These are phyloP conservation scores for Hydrotaea diabolus DNA, from an alignment of 2,888 invertebrate species.

Conservation along the genomic window DNA sequence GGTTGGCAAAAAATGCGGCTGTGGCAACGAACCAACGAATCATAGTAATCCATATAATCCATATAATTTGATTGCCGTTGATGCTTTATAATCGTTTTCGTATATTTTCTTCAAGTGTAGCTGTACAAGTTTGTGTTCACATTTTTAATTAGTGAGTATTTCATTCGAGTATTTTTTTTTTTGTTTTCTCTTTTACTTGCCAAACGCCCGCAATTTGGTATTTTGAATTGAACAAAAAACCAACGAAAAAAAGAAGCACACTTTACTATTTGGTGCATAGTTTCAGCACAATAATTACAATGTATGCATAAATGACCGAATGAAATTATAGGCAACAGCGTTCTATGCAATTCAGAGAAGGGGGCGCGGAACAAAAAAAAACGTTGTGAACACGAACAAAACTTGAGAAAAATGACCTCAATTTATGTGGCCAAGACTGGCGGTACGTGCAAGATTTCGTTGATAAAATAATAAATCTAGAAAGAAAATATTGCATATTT, in stretches of 20 bases:
- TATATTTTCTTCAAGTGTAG: constrained; percentile 7
- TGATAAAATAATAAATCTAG: constrained; percentile 9
- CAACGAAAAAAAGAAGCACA: not conserved
- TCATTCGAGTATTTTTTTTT: not conserved
- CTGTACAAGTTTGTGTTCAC: not conserved
- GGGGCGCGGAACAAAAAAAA: not conserved
- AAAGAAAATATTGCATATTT: constrained; percentile 15
- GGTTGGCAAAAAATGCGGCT: no score
- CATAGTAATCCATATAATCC: no score
- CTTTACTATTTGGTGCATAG: not conserved
- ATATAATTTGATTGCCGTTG: no score
- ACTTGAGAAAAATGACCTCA: not conserved
- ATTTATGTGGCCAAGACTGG: not conserved
- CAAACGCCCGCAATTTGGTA: constrained; percentile 16
- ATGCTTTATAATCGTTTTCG: no score
- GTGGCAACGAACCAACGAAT: no score
- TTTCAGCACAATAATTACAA: constrained; percentile 9
- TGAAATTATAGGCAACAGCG: not conserved
- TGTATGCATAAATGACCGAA: not conserved
- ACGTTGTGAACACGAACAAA: not conserved
- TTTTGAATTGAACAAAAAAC: not conserved
- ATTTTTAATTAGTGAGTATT: constrained; percentile 5
- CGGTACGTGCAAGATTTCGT: not conserved
- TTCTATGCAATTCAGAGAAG: not conserved
- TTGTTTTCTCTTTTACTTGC: not conserved